These are phyloP conservation scores for Trissoscelio sp. DNA, from an alignment of 2,888 invertebrate species.

Conservation along the genomic window DNA sequence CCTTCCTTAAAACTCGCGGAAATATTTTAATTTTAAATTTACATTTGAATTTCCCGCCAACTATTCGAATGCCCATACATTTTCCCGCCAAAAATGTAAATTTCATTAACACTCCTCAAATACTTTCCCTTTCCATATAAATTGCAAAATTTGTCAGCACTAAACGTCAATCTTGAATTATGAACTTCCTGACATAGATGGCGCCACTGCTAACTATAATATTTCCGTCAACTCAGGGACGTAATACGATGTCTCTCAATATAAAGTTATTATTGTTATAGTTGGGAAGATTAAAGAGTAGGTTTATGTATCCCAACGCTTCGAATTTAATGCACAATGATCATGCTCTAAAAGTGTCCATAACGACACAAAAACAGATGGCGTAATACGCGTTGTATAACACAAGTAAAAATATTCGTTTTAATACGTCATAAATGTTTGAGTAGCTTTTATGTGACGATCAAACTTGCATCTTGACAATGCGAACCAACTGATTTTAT, in stretches of 20 bases:
- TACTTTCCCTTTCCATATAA: too few species aligned
- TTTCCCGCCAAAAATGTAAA: too few species aligned
- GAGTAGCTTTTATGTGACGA: conserved; percentile 19
- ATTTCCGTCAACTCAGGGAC: conserved; percentile 15
- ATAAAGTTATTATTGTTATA: conserved; percentile 40
- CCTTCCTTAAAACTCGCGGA: too few species aligned
- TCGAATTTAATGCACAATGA: conserved; percentile 42
- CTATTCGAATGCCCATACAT: too few species aligned
- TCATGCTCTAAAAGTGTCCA: conserved; percentile 20
- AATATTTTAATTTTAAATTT: too few species aligned
- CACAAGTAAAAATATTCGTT: conserved; percentile 39
- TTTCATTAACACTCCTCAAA: too few species aligned
- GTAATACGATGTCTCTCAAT: conserved; percentile 8
- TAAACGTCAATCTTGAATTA: too few species aligned
- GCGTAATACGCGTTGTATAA: conserved; percentile 43
- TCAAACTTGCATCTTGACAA: conserved; percentile 17
- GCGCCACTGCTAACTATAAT: conserved; percentile 12
- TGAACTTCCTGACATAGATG: conserved; percentile 18
- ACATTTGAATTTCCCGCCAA: too few species aligned
- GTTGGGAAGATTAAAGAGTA: conserved; percentile 33
- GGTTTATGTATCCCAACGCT: conserved; percentile 30
- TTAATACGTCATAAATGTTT: conserved; percentile 43
- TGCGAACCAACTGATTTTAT: conserved; percentile 21
- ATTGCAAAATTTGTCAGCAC: too few species aligned
- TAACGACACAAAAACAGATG: conserved; percentile 28